phyloP scores from a whole-genome alignment of 1,140 invertebrate genomes.

The Drosophila lini region DNA sequence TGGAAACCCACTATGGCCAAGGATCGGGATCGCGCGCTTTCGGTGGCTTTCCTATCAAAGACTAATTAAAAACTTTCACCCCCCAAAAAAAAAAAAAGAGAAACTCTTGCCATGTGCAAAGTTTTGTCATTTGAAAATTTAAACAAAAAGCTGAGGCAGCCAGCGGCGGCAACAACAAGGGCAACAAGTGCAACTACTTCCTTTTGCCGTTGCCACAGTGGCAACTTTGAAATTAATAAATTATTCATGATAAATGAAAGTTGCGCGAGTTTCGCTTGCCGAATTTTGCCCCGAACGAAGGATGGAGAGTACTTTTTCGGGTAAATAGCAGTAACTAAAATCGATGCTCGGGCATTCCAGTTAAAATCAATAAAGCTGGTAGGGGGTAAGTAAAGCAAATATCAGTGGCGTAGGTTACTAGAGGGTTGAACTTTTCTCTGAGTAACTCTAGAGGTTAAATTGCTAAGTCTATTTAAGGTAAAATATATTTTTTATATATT shows the following conservation, averaged over 20 bases:
- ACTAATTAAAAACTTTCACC: conserved; percentile 79
- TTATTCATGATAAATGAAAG: conserved; percentile 72
- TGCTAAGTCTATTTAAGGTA: not conserved
- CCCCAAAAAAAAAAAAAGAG: conserved; percentile 53
- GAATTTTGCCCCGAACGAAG: not conserved
- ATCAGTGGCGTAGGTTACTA: not conserved
- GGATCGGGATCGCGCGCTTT: conserved; percentile 11
- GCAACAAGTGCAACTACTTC: conserved; percentile 50
- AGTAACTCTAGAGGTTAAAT: no score
- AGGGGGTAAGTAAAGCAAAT: conserved; percentile 1
- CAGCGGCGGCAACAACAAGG: conserved; percentile 44
- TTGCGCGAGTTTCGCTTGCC: conserved; percentile 33
- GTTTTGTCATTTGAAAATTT: conserved; percentile 80
- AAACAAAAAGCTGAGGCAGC: conserved; percentile 70
- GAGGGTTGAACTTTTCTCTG: not conserved
- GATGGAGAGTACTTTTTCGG: conserved; percentile 14
- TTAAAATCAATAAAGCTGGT: conserved; percentile 41
- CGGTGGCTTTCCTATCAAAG: conserved; percentile 77
- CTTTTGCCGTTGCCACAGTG: conserved; percentile 31
- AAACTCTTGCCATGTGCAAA: conserved; percentile 60
- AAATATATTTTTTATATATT: not conserved
- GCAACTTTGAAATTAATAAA: conserved; percentile 64
- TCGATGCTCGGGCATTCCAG: conserved; percentile 8
- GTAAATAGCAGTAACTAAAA: conserved; percentile 26
- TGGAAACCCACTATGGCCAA: conserved; percentile 16